Base-by-base conservation (phyloP, 2,113 vertebrate genomes). In the Odocoileus virginianus region DNA sequence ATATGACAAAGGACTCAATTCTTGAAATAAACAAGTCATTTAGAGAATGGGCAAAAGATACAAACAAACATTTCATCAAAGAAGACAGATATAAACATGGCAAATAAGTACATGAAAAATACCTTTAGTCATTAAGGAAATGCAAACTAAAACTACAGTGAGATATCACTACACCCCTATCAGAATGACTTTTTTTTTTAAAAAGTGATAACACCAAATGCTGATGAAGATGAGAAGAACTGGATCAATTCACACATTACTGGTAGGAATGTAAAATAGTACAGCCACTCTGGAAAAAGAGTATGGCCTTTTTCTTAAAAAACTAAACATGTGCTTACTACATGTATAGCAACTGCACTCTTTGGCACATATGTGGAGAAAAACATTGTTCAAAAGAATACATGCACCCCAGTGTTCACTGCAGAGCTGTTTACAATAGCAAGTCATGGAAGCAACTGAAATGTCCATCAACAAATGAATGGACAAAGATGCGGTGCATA, bases 41-140 rank as follows among this genome's bases (percentile, higher is more conserved):
- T 91, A 60, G 45, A 64, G 93, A 79, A 79, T 40, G 25, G n/a
- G 8, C 55, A 89, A 94, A 85, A 92, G 23, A 89, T 61, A 95
- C 23, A 30, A 96, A 94, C 57, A 88, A 54, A 88, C 2, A 96
- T 43, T 85, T 91, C 36, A 71, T 71, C 19, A 50, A 67, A 74
- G 36, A 97, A 36, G 23, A 67, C 3, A 95, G 50, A 47, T 61
- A 61, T 11, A 57, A 14, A 40, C 23, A 67, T 76, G 60, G 40
- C 60, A 89, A 91, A 78, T 25, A 87, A 90, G 16, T 12, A 83
- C 13, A 60, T 85, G 55, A 95, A 95, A 97, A 95, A 76, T 36
- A 47, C 12, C 14, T 91, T 71, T 40, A 55, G 27, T 64, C 52
- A 71, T 54, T 40, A 71, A 11, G 55, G 16, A 87, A 91, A 88